A percentile compares a stretch with the other conserved stretches of the same genome.
Conservation (phyloP, 2,797 vertebrate species). For the Acanthurus tractus region DNA sequence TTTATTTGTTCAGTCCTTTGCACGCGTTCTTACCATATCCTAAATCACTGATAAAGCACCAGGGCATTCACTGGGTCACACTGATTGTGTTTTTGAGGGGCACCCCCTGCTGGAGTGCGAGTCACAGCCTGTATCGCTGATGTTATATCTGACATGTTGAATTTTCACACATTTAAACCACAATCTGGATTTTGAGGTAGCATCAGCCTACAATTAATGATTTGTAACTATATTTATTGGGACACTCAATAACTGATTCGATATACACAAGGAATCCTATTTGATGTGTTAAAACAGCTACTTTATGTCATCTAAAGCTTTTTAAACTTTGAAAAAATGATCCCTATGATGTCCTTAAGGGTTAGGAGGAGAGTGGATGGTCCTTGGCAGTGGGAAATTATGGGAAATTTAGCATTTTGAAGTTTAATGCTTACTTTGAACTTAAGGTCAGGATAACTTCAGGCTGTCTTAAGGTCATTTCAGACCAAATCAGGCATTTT, state of each 20-base stretch:
- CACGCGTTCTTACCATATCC: neutral
- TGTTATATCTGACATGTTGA: neutral
- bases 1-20: neutral
- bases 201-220: no score
- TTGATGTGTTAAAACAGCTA: no score
- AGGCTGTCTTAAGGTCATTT: neutral
- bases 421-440: neutral
- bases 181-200: neutral
- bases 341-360: no score
- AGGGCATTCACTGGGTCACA: neutral
- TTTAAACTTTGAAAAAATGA: no score
- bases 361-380: no score
- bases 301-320: no score
- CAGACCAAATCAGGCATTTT: no score
- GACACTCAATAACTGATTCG: no score
- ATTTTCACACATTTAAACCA: neutral
- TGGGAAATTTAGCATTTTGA: neutral
- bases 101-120: constrained; percentile 5
- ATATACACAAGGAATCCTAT: no score
- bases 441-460: neutral
- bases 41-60: neutral
- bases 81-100: neutral
- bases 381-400: neutral
- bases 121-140: neutral
- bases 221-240: no score